A percentile compares a stretch with the other conserved stretches of the same genome.
Conservation (phyloP, 2,113 vertebrate species). For the Pseudorectes ferrugineus region DNA sequence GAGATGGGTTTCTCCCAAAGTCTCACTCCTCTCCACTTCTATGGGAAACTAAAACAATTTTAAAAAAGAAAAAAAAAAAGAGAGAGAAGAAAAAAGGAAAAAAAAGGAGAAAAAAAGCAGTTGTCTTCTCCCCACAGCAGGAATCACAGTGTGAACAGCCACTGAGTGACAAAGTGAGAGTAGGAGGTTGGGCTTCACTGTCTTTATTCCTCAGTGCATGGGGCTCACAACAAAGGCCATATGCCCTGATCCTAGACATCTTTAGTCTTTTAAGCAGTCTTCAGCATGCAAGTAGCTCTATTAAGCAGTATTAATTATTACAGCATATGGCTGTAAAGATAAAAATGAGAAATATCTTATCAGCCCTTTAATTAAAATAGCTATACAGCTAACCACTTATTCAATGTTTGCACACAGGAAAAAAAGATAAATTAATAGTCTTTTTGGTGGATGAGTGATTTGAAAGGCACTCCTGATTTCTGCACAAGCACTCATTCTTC, state of each 20-base stretch:
- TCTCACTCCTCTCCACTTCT: neutral
- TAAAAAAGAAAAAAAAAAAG: neutral
- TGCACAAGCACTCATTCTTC: neutral
- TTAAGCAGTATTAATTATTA: conserved; percentile 29
- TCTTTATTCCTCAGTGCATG: conserved; percentile 4
- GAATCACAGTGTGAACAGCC: conserved; percentile 14
- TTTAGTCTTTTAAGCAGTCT: conserved; percentile 7
- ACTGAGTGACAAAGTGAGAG: conserved; percentile 18
- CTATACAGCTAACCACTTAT: neutral
- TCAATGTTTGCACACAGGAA: neutral
- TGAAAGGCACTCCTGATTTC: neutral
- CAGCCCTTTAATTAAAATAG: neutral
- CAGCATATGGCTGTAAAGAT: neutral
- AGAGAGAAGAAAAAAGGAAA: fast-evolving
- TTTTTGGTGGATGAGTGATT: neutral
- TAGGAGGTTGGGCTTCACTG: conserved; percentile 12
- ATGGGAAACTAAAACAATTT: neutral
- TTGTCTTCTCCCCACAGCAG: conserved; percentile 14
- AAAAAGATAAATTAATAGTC: neutral
- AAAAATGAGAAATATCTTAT: neutral
- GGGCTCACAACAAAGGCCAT: conserved; percentile 33
- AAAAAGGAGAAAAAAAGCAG: neutral
- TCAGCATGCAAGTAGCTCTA: neutral
- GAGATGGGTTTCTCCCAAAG: neutral
- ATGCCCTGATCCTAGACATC: conserved; percentile 30